Evolutionary conservation across 2,797 vertebrate genomes (phyloP).

Genomic region (Squalus acanthias): DNA sequence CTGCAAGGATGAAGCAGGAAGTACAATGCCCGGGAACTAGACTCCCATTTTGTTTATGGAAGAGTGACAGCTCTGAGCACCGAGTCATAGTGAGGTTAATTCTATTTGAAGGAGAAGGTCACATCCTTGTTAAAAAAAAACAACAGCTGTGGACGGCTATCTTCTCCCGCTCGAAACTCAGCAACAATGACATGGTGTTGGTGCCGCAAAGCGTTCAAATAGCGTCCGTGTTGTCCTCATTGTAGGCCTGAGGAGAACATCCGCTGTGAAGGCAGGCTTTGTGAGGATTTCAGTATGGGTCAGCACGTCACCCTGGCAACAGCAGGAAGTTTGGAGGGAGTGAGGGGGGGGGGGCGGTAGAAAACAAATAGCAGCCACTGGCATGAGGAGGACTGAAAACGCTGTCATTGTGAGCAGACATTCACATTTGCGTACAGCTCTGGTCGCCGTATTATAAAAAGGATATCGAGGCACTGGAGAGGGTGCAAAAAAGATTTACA

Average conservation of each 20-base stretch:
- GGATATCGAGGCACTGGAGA: too few relatives aligned
- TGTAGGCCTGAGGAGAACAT: background rate
- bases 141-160: background rate
- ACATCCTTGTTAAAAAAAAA: background rate
- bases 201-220: background rate
- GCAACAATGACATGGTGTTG: background rate
- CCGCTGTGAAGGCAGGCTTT: background rate
- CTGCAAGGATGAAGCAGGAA: background rate
- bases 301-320: background rate
- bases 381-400: background rate
- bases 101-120: background rate
- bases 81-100: background rate
- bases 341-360: too few relatives aligned
- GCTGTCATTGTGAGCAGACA: background rate
- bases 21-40: background rate
- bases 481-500: too few relatives aligned
- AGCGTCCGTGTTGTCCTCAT: background rate
- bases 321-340: background rate
- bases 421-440: background rate
- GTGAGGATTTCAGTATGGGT: background rate
- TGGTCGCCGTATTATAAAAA: too few relatives aligned
- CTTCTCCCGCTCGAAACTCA: background rate
- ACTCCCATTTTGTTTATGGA: background rate
- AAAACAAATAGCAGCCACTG: background rate
- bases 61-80: constrained; percentile 15